These are phyloP conservation scores for Cebus imitator DNA, from an alignment of 2,113 vertebrate genomes.

Conservation along the genomic window DNA sequence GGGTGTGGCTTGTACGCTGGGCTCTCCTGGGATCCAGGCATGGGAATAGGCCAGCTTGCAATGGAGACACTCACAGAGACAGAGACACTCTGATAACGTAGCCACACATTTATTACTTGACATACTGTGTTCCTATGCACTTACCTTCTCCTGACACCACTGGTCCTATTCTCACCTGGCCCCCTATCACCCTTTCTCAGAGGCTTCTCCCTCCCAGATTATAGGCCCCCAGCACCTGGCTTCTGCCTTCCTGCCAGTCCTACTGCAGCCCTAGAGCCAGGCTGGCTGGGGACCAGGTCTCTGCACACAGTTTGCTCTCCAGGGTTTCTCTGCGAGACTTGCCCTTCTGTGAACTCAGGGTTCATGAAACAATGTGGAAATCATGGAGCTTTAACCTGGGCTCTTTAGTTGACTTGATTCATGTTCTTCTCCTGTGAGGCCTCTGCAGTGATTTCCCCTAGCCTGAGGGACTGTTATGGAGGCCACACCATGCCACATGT, in stretches of 20 bases:
- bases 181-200: background rate
- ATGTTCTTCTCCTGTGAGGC: background rate
- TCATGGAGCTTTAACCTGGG: background rate
- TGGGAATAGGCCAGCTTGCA: background rate
- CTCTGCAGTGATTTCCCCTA: background rate
- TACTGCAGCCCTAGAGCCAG: background rate
- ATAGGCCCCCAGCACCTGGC: background rate
- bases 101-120: slow-evolving; percentile 13
- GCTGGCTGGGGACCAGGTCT: background rate
- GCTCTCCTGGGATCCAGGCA: background rate
- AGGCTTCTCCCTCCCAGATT: background rate
- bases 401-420: background rate
- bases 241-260: background rate
- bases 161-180: background rate
- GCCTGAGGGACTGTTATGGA: background rate
- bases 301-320: background rate
- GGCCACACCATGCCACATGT: background rate
- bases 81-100: slow-evolving; percentile 38
- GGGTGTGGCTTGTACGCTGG: background rate
- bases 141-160: slow-evolving; percentile 33
- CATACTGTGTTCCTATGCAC: background rate
- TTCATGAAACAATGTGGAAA: background rate
- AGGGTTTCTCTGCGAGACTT: background rate
- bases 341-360: background rate
- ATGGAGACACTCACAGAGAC: slow-evolving; percentile 49